Evolutionary conservation across 2,113 vertebrate genomes (phyloP).

Genomic region (Aegithalos caudatus): DNA sequence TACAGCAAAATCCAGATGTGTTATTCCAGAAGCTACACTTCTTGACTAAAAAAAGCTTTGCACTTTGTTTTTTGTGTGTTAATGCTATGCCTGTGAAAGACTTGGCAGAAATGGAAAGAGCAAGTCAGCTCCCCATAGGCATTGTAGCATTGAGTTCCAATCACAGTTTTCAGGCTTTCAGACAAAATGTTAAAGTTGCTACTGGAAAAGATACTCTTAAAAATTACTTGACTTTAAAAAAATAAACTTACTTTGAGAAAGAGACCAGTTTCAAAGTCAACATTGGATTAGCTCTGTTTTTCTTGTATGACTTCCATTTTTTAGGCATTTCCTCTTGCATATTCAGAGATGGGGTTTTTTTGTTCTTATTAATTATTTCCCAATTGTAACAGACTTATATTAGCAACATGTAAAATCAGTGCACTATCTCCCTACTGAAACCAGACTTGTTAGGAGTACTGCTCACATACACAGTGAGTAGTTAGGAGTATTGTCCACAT

Average conservation of each 20-base stretch:
- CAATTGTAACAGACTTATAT: not conserved
- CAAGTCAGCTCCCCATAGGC: not conserved
- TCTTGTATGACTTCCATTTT: not conserved
- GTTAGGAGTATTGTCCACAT: not conserved
- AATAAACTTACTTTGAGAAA: not conserved
- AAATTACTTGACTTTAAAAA: not conserved
- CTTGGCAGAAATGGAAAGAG: not conserved
- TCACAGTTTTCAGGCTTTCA: not conserved
- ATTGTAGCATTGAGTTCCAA: not conserved
- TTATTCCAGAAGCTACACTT: not conserved
- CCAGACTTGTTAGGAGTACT: not conserved
- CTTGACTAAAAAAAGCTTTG: not conserved
- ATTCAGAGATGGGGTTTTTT: not conserved
- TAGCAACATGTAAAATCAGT: not conserved
- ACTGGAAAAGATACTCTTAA: not conserved
- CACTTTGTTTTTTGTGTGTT: not conserved
- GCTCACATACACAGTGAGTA: no score
- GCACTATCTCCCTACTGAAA: not conserved
- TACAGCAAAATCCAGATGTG: not conserved
- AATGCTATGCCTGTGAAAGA: not conserved
- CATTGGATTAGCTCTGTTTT: not conserved
- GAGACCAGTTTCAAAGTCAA: not conserved
- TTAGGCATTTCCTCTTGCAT: not conserved
- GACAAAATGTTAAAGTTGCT: not conserved
- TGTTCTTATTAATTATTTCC: not conserved